Base-by-base conservation (phyloP, 2,797 vertebrate species). In the Arnoldichthys spilopterus region DNA sequence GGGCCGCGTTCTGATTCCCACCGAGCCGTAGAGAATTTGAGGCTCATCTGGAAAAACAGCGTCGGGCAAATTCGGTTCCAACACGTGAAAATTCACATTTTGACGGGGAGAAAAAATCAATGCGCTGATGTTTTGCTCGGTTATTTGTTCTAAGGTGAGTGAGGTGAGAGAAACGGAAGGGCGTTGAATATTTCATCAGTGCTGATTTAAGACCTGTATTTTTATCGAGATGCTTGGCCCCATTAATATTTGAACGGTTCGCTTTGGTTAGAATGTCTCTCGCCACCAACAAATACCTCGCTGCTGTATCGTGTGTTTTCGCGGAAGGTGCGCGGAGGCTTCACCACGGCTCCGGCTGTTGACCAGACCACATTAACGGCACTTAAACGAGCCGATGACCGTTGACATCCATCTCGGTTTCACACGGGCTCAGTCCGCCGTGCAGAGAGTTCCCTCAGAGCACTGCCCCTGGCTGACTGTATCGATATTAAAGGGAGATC, bases 401-500 rank as follows among this genome's bases (percentile, higher is more conserved):
- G 34, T n/a, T 45, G 45, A 69, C 26, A 49, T 67, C 18, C 20
- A 49, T 77, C n/a, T 54, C 75, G 24, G 4, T n/a, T 64, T 64
- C 70, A 40, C 49, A 32, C 43, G 32, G 43, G 53, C 6, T 56
- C 58, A 3, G 28, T 40, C 45, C 37, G 37, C 40, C 61, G n/a
- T 26, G 34, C 28, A 72, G 34, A 63, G 54, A 30, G 61, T 49
- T 22, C 26, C 70, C 1, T 64, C 45, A 43, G 1, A 22, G 58
- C 49, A 26, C 59, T 63, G 63, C 28, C 47, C 11, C 32, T 62
- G 20, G 28, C 51, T 64, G 20, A 47, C 45, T 20, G 30, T 58
- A 56, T 66, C 54, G 11, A 51, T 70, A 76, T 63, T 76, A 68
- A 26, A 4, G 16, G 24, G 77, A 77, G 70, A 81, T 76, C 76